Conservation (phyloP, 2,113 vertebrate genomes). For the Trogon surrucura region DNA sequence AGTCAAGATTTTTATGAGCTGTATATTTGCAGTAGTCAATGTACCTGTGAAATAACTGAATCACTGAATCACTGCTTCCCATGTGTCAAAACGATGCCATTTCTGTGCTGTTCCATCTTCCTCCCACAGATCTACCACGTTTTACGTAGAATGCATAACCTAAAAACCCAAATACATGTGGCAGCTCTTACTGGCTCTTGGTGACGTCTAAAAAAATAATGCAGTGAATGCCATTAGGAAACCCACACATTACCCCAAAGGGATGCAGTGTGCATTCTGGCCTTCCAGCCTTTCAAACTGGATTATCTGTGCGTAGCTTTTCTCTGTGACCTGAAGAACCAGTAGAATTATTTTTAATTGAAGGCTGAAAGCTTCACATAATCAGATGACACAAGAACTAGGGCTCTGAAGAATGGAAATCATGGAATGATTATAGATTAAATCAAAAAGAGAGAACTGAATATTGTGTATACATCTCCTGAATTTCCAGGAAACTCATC, state of each 20-base stretch:
- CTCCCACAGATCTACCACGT: constrained; percentile 21
- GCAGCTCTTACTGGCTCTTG: not conserved
- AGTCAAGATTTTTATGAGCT: not conserved
- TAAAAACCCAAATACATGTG: constrained; percentile 28
- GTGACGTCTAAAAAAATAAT: not conserved
- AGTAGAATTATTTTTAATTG: not conserved
- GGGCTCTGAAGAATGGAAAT: not conserved
- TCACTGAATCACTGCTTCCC: constrained; percentile 60
- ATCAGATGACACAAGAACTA: not conserved
- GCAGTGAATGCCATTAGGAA: not conserved
- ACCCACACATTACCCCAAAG: not conserved
- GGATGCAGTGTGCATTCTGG: not conserved
- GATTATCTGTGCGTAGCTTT: not conserved
- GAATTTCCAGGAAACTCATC: not conserved
- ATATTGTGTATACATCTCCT: not conserved
- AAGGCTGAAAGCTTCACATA: not conserved
- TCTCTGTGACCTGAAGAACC: not conserved
- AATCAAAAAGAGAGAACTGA: not conserved
- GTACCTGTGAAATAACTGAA: constrained; percentile 65
- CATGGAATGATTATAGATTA: not conserved
- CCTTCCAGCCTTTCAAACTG: not conserved
- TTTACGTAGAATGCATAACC: constrained; percentile 24
- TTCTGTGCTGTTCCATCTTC: constrained; percentile 39
- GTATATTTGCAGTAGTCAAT: constrained; percentile 24
- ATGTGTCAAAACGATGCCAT: constrained; percentile 52